Conservation (phyloP, 2,888 invertebrate genomes). For the Sylvicola cinctus region DNA sequence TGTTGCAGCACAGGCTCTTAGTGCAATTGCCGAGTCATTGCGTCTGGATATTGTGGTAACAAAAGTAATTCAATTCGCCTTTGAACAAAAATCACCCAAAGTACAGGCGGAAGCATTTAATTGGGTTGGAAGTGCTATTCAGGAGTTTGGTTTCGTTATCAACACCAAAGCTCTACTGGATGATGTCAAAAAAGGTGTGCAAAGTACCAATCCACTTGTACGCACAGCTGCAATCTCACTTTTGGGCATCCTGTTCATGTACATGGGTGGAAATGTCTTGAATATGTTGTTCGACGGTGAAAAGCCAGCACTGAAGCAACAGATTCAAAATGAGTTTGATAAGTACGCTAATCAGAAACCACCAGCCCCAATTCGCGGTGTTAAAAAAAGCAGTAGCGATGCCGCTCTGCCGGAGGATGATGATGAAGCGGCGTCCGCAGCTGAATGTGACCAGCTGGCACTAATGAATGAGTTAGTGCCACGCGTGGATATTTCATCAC, state of each 20-base stretch:
- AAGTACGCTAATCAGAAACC: conserved; percentile 57
- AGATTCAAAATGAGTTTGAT: conserved; percentile 69
- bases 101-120: conserved; percentile 67
- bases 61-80: conserved; percentile 51
- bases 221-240: conserved; percentile 49
- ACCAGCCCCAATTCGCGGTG: conserved; percentile 50
- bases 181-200: conserved; percentile 61
- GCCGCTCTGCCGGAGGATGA: conserved; percentile 9
- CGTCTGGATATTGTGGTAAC: conserved; percentile 52
- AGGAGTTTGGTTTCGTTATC: conserved; percentile 69
- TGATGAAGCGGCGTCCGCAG: conserved; percentile 6
- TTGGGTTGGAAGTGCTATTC: conserved; percentile 59
- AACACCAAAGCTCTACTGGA: conserved; percentile 55
- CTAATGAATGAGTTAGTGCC: conserved; percentile 47
- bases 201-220: conserved; percentile 69
- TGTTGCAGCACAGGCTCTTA: conserved; percentile 46
- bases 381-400: conserved; percentile 11
- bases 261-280: conserved; percentile 48
- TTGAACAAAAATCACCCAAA: conserved; percentile 79
- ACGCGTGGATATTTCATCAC: conserved; percentile 58
- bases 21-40: conserved; percentile 56
- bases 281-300: conserved; percentile 68
- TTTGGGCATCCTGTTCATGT: conserved; percentile 48
- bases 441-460: not conserved
- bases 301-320: conserved; percentile 62